A percentile compares a stretch with the other conserved stretches of the same genome.
Evolutionary conservation across 2,888 invertebrate species (phyloP).

Genomic region (Lithophane semibrunnea): DNA sequence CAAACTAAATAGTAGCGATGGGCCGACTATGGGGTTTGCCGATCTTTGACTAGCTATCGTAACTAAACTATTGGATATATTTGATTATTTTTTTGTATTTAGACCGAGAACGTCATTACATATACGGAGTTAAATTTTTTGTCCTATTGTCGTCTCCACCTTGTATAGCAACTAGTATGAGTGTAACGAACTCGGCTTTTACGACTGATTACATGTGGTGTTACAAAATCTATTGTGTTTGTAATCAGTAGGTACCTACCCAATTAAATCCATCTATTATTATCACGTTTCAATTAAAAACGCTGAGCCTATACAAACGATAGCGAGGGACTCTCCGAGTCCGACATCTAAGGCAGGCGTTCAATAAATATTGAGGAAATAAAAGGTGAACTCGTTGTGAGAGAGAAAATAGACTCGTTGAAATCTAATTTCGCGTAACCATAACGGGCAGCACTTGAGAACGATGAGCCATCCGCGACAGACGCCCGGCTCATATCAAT

Average conservation of each 20-base stretch:
- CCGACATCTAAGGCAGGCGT: slow-evolving; percentile 67
- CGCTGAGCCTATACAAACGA: slow-evolving; percentile 20
- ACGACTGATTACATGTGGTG: slow-evolving; percentile 1
- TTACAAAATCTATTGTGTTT: slow-evolving; percentile 33
- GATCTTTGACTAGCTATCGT: no score
- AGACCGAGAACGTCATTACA: no score
- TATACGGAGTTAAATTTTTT: no score
- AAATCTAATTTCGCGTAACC: slow-evolving; percentile 91
- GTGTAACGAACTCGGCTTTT: slow-evolving; percentile 6
- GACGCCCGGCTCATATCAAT: slow-evolving; percentile 88
- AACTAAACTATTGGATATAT: no score
- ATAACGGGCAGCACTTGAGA: slow-evolving; percentile 87
- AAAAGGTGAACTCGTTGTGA: slow-evolving; percentile 82
- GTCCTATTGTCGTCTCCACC: no score
- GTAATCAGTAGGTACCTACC: slow-evolving; percentile 11
- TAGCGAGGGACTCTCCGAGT: slow-evolving; percentile 18
- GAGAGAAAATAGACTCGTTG: slow-evolving; percentile 88
- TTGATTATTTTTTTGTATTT: no score
- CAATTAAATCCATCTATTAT: slow-evolving; percentile 29
- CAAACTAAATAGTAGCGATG: no score
- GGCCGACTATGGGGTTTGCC: no score
- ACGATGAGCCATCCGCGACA: slow-evolving; percentile 89
- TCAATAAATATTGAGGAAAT: slow-evolving; percentile 83
- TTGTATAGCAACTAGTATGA: background rate
- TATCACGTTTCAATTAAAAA: slow-evolving; percentile 46